These are phyloP conservation scores for Drosophila pegasa DNA, from an alignment of 2,888 invertebrate genomes.

Conservation along the genomic window DNA sequence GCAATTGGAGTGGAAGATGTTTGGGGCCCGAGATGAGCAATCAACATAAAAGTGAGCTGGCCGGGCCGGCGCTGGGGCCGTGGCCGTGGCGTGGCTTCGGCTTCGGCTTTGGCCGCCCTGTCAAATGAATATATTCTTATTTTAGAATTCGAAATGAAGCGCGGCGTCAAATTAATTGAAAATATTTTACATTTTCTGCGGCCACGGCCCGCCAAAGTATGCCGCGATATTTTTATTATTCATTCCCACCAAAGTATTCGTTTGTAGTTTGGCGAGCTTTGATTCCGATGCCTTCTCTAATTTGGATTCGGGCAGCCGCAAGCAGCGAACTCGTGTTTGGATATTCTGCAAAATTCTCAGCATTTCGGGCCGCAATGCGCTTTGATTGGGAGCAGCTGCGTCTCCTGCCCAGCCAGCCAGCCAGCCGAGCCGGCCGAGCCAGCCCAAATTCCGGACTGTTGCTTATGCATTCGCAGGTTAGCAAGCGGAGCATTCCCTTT, in stretches of 20 bases:
- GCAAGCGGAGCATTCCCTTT: neutral
- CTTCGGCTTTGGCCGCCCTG: constrained; percentile 12
- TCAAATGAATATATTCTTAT: constrained; percentile 72
- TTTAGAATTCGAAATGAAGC: constrained; percentile 63
- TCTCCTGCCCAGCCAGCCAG: constrained; percentile 12
- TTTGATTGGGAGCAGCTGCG: constrained; percentile 39
- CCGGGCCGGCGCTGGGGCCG: neutral
- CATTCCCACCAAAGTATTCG: constrained; percentile 41
- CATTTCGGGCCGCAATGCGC: constrained; percentile 42
- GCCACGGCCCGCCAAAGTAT: constrained; percentile 42
- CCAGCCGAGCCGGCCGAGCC: neutral
- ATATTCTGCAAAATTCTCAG: constrained; percentile 51
- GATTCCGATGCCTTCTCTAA: constrained; percentile 33
- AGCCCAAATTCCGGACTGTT: constrained; percentile 28
- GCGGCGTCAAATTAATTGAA: constrained; percentile 70
- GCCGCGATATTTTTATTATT: constrained; percentile 37
- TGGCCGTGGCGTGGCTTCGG: neutral
- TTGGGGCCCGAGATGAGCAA: constrained; percentile 42
- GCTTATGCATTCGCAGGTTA: constrained; percentile 23
- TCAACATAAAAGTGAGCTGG: constrained; percentile 56
- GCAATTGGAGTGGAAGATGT: constrained; percentile 47
- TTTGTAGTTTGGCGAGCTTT: constrained; percentile 50
- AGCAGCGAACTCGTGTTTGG: constrained; percentile 26
- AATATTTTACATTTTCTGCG: constrained; percentile 73
- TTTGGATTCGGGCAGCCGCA: constrained; percentile 54